phyloP scores from a whole-genome alignment of 1,140 invertebrate species.

The Andricus grossulariae region DNA sequence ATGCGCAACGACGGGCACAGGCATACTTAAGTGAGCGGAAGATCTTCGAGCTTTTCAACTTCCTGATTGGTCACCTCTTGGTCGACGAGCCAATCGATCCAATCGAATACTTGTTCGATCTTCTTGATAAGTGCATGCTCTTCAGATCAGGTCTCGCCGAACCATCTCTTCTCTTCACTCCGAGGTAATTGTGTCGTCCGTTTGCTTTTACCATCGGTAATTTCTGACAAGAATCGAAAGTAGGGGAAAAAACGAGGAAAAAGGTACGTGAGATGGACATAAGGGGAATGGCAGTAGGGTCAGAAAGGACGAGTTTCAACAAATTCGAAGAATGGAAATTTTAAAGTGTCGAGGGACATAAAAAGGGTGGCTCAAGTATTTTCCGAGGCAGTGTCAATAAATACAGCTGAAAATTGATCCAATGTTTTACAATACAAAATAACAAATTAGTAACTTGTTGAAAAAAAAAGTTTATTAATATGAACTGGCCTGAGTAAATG shows the following conservation, averaged over 20 bases:
- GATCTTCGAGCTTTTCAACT: constrained; percentile 73
- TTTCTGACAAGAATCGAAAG: constrained; percentile 30
- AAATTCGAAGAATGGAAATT: constrained; percentile 51
- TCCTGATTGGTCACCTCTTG: constrained; percentile 72
- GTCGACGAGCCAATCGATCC: constrained; percentile 70
- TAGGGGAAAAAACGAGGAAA: constrained; percentile 28
- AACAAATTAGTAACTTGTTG: too few relatives aligned
- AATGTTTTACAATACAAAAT: too few relatives aligned
- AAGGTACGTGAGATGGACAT: constrained; percentile 35
- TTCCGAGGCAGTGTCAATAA: too few relatives aligned
- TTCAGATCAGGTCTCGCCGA: constrained; percentile 71
- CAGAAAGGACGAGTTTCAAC: constrained; percentile 44
- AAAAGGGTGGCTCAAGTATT: constrained; percentile 6
- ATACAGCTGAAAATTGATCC: too few relatives aligned
- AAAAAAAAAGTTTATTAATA: too few relatives aligned
- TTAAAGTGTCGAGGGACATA: constrained; percentile 37
- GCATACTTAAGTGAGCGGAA: constrained; percentile 67
- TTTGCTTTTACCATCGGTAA: constrained; percentile 34
- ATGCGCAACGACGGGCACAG: constrained; percentile 55
- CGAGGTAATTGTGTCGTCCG: constrained; percentile 52
- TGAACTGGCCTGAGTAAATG: too few relatives aligned
- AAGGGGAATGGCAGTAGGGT: too few relatives aligned
- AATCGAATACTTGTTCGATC: constrained; percentile 70
- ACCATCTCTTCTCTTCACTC: constrained; percentile 71
- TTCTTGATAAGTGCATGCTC: constrained; percentile 74